Evolutionary conservation across 2,797 vertebrate species (phyloP), one percentile per base, ranked within the genome.

Genomic region (Karalla daura): DNA sequence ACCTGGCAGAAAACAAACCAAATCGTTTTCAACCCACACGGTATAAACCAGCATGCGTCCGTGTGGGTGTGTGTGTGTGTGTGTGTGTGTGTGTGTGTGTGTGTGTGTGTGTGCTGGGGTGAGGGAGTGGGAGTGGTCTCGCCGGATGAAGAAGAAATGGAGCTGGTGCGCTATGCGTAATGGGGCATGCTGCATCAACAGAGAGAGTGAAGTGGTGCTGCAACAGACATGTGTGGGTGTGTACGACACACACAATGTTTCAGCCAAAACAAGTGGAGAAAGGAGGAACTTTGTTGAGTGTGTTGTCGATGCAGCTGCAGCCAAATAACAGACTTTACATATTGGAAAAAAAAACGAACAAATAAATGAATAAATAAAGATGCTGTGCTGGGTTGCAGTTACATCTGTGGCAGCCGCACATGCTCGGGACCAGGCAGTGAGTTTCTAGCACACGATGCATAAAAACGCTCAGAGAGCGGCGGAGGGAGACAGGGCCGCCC

Each of bases 111-210:
- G n/a, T n/a, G n/a, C n/a, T n/a, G n/a, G n/a, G n/a, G n/a, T n/a
- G n/a, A n/a, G n/a, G n/a, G n/a, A n/a, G n/a, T n/a, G n/a, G 6
- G 59, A 33, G 50, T 9, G 33, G 18, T 60, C 52, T 70, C 65
- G 70, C 58, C 65, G 54, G 52, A 81, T 76, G 78, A 40, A 74
- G 78, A 40, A 74, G 39, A 64, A 61, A 77, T 70, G 65, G 58
- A 9, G 1, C 62, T 56, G 69, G 58, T 76, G 65, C 63, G 55
- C 83, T 82, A 82, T 56, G 63, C 81, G 59, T 49, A 51, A 86
- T 73, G 73, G 65, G 63, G 71, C 88, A 89, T 91, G 89, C 90
- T 86, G 76, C 64, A 63, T 76, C n/a, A 46, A 62, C 67, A 78
- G 59, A 75, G 21, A 78, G 60, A 37, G 52, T 58, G 53, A 63